A percentile compares a stretch with the other conserved stretches of the same genome.
Evolutionary conservation across 2,113 vertebrate species (phyloP).

Genomic region (Cebus imitator): DNA sequence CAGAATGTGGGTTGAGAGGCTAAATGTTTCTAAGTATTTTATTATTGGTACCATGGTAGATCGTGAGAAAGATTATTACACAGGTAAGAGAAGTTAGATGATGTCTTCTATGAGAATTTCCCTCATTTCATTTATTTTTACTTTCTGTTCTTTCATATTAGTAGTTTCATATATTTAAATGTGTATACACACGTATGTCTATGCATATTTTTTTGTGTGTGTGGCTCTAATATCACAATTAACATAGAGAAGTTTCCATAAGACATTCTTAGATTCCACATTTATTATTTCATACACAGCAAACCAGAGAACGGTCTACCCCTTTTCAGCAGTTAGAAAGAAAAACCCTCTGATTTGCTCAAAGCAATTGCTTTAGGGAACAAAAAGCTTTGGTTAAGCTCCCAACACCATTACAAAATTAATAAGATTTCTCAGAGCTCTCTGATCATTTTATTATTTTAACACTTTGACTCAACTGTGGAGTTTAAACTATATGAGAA

Average conservation of each 20-base stretch:
- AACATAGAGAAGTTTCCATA: not conserved
- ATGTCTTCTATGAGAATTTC: not conserved
- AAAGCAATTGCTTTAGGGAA: slow-evolving; percentile 55
- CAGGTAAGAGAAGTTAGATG: not conserved
- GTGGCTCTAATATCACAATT: not conserved
- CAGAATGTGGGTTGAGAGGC: not conserved
- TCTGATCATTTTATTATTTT: slow-evolving; percentile 51
- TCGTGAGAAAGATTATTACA: not conserved
- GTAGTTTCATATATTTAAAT: not conserved
- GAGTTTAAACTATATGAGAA: slow-evolving; percentile 32
- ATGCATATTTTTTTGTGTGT: not conserved
- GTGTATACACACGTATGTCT: rapidly evolving
- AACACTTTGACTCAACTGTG: slow-evolving; percentile 57
- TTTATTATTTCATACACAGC: slow-evolving; percentile 14
- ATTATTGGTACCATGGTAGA: not conserved
- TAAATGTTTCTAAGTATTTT: not conserved
- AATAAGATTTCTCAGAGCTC: slow-evolving; percentile 56
- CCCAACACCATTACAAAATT: slow-evolving; percentile 50
- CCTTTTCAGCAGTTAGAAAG: slow-evolving; percentile 14
- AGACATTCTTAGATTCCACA: not conserved
- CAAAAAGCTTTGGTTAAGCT: slow-evolving; percentile 47
- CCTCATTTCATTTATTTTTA: not conserved
- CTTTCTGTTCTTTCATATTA: not conserved
- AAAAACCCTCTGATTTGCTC: slow-evolving; percentile 47
- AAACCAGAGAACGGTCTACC: not conserved